Percentiles rank a stretch among this genome's conserved stretches.
Conservation (phyloP, 53 echinoderm and acorn worm species). For the Crossaster papposus region DNA sequence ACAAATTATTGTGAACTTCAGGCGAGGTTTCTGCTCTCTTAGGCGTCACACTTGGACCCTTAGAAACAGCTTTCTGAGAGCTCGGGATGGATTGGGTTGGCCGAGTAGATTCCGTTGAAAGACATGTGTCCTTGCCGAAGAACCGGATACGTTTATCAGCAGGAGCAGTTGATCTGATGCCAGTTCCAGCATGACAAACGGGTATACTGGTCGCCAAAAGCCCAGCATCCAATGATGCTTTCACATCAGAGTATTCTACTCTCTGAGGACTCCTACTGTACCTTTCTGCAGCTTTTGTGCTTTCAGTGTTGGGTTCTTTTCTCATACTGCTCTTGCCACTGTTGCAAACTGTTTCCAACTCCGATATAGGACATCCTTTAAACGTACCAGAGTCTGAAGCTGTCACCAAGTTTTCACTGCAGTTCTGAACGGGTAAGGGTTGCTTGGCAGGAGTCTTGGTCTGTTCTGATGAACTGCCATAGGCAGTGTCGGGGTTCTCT, state of each 20-base stretch:
- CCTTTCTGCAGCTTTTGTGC: neutral
- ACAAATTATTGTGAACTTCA: neutral
- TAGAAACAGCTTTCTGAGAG: constrained; percentile 5
- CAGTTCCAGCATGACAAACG: constrained; percentile 20
- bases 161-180: constrained; percentile 9
- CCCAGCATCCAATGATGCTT: constrained; percentile 10
- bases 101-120: neutral
- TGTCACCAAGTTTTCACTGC: neutral
- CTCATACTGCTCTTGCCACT: neutral
- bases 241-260: constrained; percentile 17
- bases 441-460: neutral
- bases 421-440: neutral
- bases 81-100: constrained; percentile 3
- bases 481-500: neutral
- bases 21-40: neutral
- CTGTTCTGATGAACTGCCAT: neutral
- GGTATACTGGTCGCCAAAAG: neutral
- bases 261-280: neutral
- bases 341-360: neutral
- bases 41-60: neutral
- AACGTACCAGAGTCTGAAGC: neutral
- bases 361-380: neutral
- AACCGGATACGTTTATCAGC: neutral
- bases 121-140: neutral
- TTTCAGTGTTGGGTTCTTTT: neutral